phyloP scores from a whole-genome alignment of 2,888 invertebrate genomes.

The Erebia palarica region DNA sequence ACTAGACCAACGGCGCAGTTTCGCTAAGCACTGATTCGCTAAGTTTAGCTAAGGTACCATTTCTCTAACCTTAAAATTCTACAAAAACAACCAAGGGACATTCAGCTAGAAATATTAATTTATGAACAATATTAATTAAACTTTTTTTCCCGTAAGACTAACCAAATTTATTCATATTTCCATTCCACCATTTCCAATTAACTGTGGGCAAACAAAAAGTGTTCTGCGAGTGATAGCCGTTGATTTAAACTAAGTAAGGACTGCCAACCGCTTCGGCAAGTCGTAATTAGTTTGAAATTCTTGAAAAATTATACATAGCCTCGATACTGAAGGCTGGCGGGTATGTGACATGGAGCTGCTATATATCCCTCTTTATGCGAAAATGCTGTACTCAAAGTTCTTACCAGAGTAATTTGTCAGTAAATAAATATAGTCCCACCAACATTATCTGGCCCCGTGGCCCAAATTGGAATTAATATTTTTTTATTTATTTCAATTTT shows the following conservation, averaged over 20 bases:
- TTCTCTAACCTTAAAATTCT: neutral
- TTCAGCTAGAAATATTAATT: neutral
- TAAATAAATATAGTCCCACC: too few species aligned
- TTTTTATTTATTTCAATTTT: too few species aligned
- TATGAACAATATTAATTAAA: slow-evolving; percentile 9
- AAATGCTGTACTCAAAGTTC: too few species aligned
- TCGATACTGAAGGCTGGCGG: slow-evolving; percentile 33
- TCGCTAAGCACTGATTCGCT: too few species aligned
- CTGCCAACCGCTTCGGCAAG: slow-evolving; percentile 40
- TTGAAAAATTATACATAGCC: slow-evolving; percentile 58
- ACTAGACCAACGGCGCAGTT: too few species aligned
- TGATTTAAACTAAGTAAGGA: slow-evolving; percentile 48
- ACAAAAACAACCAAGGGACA: neutral
- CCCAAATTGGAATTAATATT: too few species aligned
- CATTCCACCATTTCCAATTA: slow-evolving; percentile 34
- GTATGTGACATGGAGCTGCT: slow-evolving; percentile 29
- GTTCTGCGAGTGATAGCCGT: slow-evolving; percentile 37
- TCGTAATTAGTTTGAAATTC: slow-evolving; percentile 60
- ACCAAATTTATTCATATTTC: slow-evolving; percentile 7
- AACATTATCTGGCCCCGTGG: too few species aligned
- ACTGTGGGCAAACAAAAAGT: slow-evolving; percentile 26
- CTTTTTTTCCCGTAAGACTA: neutral
- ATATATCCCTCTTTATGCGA: neutral
- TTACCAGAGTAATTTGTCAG: too few species aligned
- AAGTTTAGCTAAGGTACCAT: too few species aligned